phyloP scores from a whole-genome alignment of 2,797 vertebrate species.

The Neomorphus geoffroyi region DNA sequence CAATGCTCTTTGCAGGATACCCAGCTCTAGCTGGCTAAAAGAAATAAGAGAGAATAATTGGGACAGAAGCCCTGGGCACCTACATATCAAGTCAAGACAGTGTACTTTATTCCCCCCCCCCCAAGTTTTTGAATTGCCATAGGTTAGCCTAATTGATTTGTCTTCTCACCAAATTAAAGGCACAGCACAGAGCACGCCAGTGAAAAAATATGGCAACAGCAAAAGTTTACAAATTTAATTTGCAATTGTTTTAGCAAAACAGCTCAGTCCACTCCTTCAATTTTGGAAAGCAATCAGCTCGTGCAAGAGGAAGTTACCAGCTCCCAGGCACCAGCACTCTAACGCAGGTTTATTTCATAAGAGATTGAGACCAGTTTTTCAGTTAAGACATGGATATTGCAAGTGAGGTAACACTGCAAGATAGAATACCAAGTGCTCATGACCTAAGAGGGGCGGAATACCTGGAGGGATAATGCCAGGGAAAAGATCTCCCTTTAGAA shows the following conservation, averaged over 20 bases:
- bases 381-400: slow-evolving; percentile 12
- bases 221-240: slow-evolving; percentile 74
- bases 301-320: slow-evolving; percentile 62
- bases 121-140: background rate
- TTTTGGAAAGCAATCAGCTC: slow-evolving; percentile 72
- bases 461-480: background rate
- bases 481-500: background rate
- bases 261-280: slow-evolving; percentile 73
- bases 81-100: background rate
- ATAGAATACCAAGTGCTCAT: background rate
- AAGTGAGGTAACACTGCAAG: background rate
- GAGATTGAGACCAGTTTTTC: slow-evolving; percentile 56
- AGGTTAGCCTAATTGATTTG: slow-evolving; percentile 60
- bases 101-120: background rate
- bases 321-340: slow-evolving; percentile 4
- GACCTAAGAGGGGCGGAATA: background rate
- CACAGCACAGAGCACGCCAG: slow-evolving; percentile 40
- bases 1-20: background rate
- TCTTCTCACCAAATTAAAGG: slow-evolving; percentile 47
- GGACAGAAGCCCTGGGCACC: background rate
- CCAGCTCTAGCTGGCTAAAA: background rate
- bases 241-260: slow-evolving; percentile 75
- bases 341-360: slow-evolving; percentile 12
- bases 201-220: slow-evolving; percentile 65
- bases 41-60: background rate